Base-by-base conservation (phyloP, 92 coral and sea anemone genomes). In the Diadumene lineata region DNA sequence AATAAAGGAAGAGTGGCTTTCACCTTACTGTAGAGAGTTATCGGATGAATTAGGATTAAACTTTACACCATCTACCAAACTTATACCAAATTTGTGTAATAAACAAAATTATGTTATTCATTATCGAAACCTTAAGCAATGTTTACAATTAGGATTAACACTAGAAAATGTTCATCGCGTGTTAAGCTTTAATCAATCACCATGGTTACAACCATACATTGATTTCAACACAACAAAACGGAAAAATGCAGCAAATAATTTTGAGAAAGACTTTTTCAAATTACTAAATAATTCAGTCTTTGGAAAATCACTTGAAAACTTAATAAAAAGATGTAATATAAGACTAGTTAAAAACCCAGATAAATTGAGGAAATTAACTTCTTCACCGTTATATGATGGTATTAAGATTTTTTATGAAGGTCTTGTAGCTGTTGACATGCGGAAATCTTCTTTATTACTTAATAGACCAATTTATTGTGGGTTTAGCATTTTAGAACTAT, bases 381-480 rank as follows among this genome's bases (percentile, higher is more conserved):
- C 79, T 24, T 61, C 77, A 24, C 82, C 81, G 4, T 6, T 60
- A 31, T 69, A 61, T 34, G 66, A 75, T 33, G 60, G 56, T 72
- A 43, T 79, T 65, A 50, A 60, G 11, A 80, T 67, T 26, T 81
- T 73, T 44, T 21, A 38, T 19, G 81, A 79, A 32, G 72, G 74
- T 56, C 55, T 85, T 51, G 86, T 65, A 3, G 87, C 87, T 21
- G 80, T 85, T 23, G 55, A 85, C 50, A 65, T 60, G 82, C 46
- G 32, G 50, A 64, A 82, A 31, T 17, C 74, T 18, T 63, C 62
- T 24, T 55, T 81, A 27, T 70, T 60, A 27, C 71, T 82, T 31
- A 76, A 82, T 64, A 82, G 87, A 0, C 87, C 87, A 28, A 76
- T 66, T 38, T 81, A 81, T 32, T 81, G 74, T 18, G 86, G 82